A percentile compares a stretch with the other conserved stretches of the same genome.
These are phyloP conservation scores for Portunus trituberculatus DNA, from an alignment of 1,140 invertebrate genomes.

Conservation along the genomic window DNA sequence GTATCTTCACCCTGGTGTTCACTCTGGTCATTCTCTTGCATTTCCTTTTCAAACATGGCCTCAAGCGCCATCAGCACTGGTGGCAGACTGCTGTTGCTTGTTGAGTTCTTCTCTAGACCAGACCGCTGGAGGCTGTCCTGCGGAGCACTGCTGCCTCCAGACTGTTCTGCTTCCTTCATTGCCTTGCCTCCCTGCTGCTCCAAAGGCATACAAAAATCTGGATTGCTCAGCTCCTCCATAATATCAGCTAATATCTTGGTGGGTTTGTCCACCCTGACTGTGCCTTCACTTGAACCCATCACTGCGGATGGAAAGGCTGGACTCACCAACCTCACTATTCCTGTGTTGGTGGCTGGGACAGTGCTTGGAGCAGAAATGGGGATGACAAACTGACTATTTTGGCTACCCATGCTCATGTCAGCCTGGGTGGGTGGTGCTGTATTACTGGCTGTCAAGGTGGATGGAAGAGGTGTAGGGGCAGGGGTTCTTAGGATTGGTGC, in stretches of 20 bases:
- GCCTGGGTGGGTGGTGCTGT: not conserved
- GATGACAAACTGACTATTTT: too few species aligned
- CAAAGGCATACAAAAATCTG: constrained; percentile 23
- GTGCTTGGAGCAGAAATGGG: not conserved
- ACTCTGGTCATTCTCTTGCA: constrained; percentile 57
- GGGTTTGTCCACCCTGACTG: constrained; percentile 39
- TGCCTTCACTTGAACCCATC: constrained; percentile 12
- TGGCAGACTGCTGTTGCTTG: not conserved
- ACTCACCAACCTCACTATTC: not conserved
- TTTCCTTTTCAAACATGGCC: constrained; percentile 49
- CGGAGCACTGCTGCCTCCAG: not conserved
- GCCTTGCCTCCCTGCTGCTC: not conserved
- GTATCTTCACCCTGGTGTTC: constrained; percentile 44
- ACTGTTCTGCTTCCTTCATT: not conserved
- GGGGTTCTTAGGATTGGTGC: not conserved
- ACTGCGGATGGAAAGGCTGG: constrained; percentile 50
- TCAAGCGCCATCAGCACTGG: constrained; percentile 43
- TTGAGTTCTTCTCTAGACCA: constrained; percentile 17
- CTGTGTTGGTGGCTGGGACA: too few species aligned
- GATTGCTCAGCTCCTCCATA: constrained; percentile 41
- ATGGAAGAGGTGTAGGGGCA: not conserved
- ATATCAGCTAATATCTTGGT: constrained; percentile 48
- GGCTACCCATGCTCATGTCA: not conserved
- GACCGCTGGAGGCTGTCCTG: not conserved
- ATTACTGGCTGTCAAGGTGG: not conserved